Percentiles rank a stretch among this genome's conserved stretches.
Conservation (phyloP, 2,888 invertebrate species). For the Alitta virens region DNA sequence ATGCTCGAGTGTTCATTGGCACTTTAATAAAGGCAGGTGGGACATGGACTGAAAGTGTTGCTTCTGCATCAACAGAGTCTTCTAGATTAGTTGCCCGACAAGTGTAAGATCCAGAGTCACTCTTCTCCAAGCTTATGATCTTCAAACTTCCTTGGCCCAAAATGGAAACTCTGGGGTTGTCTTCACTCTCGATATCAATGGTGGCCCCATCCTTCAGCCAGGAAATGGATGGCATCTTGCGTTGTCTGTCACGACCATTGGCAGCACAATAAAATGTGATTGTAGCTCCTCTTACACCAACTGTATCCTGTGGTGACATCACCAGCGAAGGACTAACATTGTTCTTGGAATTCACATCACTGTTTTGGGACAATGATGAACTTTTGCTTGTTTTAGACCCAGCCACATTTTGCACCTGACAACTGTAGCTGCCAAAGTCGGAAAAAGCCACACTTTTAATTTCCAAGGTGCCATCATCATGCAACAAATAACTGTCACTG, state of each 20-base stretch:
- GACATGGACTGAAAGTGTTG: constrained; percentile 77
- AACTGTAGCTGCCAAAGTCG: constrained; percentile 84
- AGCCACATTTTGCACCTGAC: constrained; percentile 69
- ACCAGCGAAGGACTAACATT: constrained; percentile 70
- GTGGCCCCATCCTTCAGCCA: constrained; percentile 92
- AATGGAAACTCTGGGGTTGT: constrained; percentile 74
- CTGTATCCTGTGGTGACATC: constrained; percentile 73
- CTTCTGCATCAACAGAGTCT: constrained; percentile 84
- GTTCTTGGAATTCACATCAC: constrained; percentile 26
- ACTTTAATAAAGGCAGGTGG: constrained; percentile 72
- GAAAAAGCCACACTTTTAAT: constrained; percentile 74
- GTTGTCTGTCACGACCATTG: constrained; percentile 66
- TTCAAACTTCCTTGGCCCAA: constrained; percentile 82
- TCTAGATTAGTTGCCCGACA: constrained; percentile 87
- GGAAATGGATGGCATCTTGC: constrained; percentile 79
- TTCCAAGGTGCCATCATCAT: constrained; percentile 87
- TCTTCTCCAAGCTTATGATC: constrained; percentile 75
- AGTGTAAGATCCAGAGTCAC: constrained; percentile 88
- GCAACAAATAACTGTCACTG: constrained; percentile 55
- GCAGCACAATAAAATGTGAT: constrained; percentile 92
- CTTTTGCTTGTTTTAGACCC: constrained; percentile 65
- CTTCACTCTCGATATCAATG: constrained; percentile 66
- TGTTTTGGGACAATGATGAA: constrained; percentile 40
- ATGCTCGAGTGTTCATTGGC: constrained; percentile 37
- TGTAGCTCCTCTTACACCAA: constrained; percentile 76